Percentiles rank a stretch among this genome's conserved stretches.
These are phyloP conservation scores for Bos indicus DNA, from an alignment of 2,113 vertebrate genomes.

Conservation along the genomic window DNA sequence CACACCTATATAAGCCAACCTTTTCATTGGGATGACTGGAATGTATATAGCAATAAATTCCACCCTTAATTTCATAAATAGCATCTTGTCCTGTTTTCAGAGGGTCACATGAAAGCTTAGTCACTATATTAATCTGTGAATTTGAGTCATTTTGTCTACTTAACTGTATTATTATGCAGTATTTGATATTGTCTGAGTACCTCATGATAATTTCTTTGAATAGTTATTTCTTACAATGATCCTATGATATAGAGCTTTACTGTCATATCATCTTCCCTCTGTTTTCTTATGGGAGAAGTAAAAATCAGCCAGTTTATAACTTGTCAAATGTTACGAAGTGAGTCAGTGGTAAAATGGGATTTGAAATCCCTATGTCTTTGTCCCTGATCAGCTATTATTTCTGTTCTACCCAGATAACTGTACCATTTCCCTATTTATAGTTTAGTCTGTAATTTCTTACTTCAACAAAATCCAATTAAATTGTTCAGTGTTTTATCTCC, in stretches of 20 bases:
- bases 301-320: constrained; percentile 51
- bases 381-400: constrained; percentile 54
- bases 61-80: background rate
- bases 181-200: constrained; percentile 17
- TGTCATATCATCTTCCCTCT: constrained; percentile 33
- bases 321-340: constrained; percentile 54
- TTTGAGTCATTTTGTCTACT: constrained; percentile 22
- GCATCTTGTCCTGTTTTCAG: background rate
- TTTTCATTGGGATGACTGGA: background rate
- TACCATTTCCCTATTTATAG: constrained; percentile 44
- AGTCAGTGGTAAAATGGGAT: constrained; percentile 53
- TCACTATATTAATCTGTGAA: background rate
- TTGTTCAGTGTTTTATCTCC: constrained; percentile 26
- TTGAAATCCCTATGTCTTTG: constrained; percentile 38
- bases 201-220: constrained; percentile 18
- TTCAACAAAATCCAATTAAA: constrained; percentile 56
- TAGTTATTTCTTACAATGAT: constrained; percentile 36
- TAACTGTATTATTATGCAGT: constrained; percentile 11
- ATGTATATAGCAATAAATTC: constrained; percentile 3
- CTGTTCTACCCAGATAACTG: constrained; percentile 41
- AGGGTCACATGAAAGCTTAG: constrained; percentile 6
- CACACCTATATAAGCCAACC: background rate
- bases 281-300: constrained; percentile 50
- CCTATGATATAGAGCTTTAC: background rate
- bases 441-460: constrained; percentile 43